Base-by-base conservation (phyloP, 2,888 invertebrate species). In the Troides aeacus region DNA sequence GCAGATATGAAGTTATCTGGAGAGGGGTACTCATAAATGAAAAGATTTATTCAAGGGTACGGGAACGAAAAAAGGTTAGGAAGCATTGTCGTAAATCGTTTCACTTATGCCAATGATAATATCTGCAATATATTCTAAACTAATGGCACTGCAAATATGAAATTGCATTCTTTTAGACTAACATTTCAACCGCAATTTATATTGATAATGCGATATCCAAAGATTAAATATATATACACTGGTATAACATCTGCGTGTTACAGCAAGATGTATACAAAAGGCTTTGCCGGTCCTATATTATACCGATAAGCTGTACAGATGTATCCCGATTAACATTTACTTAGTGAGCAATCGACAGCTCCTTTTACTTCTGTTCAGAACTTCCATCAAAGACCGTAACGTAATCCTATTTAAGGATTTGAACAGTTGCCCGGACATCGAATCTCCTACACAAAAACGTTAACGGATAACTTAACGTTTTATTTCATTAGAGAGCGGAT, bases 321-420 rank as follows among this genome's bases (percentile, higher is more conserved):
- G 53, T 53, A 53, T 53, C 53, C n/a, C 18, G 53, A 53, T 53
- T 53, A 53, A 53, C 53, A 53, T 53, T n/a, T 53, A 18, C n/a
- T n/a, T 53, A n/a, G 53, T 53, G 53, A 46, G 12, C 53, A 53
- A 53, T 53, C 18, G 53, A n/a, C n/a, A 53, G 53, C 18, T 50
- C n/a, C 6, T 53, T 53, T 18, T n/a, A n/a, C 18, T 53, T 53
- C 53, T 53, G n/a, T 53, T 53, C 8, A 53, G 53, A 64, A 56
- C 64, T 57, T 53, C n/a, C 53, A 53, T 53, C 53, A 53, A n/a
- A 53, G 42, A 42, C 46, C 23, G 6, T 56, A 42, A 65, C 65
- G 58, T 65, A 65, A 65, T 65, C 65, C 65, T 65, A 58, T 65
- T 65, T 65, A 65, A 65, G 58, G 65, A 65, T 46, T 30, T 65